Conservation (phyloP, 2,797 vertebrate genomes). For the Hipposideros larvatus region DNA sequence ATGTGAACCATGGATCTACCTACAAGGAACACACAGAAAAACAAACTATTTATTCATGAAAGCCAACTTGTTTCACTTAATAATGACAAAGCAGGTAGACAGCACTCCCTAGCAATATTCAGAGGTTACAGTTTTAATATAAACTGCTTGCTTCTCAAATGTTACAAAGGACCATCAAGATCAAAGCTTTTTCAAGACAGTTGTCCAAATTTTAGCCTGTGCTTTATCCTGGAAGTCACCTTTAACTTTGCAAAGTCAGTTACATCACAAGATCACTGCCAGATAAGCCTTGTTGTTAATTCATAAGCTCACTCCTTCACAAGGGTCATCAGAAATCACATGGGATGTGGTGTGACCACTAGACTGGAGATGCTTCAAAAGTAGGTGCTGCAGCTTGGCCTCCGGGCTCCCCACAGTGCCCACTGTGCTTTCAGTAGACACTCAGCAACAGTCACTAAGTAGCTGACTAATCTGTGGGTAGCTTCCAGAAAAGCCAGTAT, state of each 20-base stretch:
- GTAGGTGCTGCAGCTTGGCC: not conserved
- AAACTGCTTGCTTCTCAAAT: not conserved
- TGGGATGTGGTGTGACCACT: too few relatives aligned
- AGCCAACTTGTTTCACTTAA: not conserved
- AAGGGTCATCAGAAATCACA: not conserved
- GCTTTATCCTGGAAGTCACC: conserved; percentile 21
- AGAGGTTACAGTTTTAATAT: not conserved
- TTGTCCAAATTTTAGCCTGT: not conserved
- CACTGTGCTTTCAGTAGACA: not conserved
- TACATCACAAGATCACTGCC: not conserved
- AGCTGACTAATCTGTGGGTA: not conserved
- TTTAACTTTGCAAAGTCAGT: not conserved
- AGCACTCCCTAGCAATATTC: not conserved
- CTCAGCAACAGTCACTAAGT: not conserved
- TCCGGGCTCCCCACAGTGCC: too few relatives aligned
- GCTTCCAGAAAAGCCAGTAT: not conserved
- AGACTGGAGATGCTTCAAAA: not conserved
- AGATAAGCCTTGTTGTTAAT: not conserved
- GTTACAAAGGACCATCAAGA: not conserved
- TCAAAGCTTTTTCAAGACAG: not conserved
- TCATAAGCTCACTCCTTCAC: not conserved
- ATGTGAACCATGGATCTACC: not conserved
- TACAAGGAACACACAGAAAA: not conserved
- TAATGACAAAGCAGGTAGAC: not conserved
- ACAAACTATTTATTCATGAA: not conserved